phyloP scores from a whole-genome alignment of 64 coral and sea anemone species.

The Actinia tenebrosa region DNA sequence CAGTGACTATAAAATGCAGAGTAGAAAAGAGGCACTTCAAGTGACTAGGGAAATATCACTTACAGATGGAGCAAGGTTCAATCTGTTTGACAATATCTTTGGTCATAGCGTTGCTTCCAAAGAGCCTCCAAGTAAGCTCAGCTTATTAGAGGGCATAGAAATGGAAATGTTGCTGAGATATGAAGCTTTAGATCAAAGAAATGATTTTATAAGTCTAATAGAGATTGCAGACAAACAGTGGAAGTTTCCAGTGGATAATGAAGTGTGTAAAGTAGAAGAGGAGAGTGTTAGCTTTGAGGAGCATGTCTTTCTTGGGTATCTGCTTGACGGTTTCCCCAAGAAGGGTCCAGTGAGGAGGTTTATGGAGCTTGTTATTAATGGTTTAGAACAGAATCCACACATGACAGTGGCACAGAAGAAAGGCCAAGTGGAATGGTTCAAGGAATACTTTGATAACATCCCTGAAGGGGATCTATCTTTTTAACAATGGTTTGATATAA shows the following conservation, averaged over 20 bases:
- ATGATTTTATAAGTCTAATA: slow-evolving; percentile 73
- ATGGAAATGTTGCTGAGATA: slow-evolving; percentile 35
- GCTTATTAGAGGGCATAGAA: slow-evolving; percentile 34
- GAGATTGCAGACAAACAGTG: slow-evolving; percentile 66
- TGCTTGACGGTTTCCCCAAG: slow-evolving; percentile 73
- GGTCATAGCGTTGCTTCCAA: not conserved
- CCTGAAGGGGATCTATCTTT: slow-evolving; percentile 86
- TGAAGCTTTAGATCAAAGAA: slow-evolving; percentile 42
- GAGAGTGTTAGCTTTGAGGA: slow-evolving; percentile 87
- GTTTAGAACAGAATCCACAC: slow-evolving; percentile 84
- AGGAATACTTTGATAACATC: slow-evolving; percentile 75
- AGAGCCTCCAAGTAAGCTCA: not conserved
- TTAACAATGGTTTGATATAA: not conserved
- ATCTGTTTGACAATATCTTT: slow-evolving; percentile 49
- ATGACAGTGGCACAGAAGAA: slow-evolving; percentile 76
- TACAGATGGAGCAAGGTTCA: slow-evolving; percentile 37
- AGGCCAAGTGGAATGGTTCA: slow-evolving; percentile 81
- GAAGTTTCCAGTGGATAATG: slow-evolving; percentile 94
- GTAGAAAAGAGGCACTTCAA: slow-evolving; percentile 16
- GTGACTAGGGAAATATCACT: slow-evolving; percentile 37
- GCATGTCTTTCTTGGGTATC: slow-evolving; percentile 84
- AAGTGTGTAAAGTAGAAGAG: slow-evolving; percentile 85
- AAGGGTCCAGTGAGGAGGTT: slow-evolving; percentile 90
- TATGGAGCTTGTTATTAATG: slow-evolving; percentile 91
- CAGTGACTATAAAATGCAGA: slow-evolving; percentile 63